phyloP scores from a whole-genome alignment of 2,888 invertebrate genomes.

The Cremastobaeus sp. region DNA sequence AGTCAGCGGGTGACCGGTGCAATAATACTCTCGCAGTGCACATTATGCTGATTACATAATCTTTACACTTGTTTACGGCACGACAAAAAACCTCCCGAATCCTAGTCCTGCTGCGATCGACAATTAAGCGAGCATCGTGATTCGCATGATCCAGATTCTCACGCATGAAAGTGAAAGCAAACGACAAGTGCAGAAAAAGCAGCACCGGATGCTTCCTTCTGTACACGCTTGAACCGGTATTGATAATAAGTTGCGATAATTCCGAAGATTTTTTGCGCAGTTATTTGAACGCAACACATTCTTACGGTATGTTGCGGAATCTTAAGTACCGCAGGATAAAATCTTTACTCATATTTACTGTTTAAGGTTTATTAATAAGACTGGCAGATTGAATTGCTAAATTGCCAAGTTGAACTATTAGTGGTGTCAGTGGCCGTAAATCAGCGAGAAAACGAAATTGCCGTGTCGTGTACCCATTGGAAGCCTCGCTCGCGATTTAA shows the following conservation, averaged over 20 bases:
- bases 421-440: too few species aligned
- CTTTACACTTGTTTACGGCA: not conserved
- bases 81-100: conserved; percentile 1
- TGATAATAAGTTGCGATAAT: conserved; percentile 11
- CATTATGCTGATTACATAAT: conserved; percentile 42
- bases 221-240: conserved; percentile 3
- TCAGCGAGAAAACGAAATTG: conserved; percentile 1
- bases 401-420: too few species aligned
- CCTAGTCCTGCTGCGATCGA: not conserved
- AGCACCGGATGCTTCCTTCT: conserved; percentile 8
- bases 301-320: too few species aligned
- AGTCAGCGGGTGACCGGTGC: conserved; percentile 72
- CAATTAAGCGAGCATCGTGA: not conserved
- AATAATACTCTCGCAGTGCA: conserved; percentile 65
- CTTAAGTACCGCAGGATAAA: too few species aligned
- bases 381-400: too few species aligned
- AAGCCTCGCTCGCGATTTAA: too few species aligned
- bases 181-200: conserved; percentile 6
- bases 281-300: not conserved
- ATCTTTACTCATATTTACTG: too few species aligned
- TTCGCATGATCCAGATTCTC: conserved; percentile 14
- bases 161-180: conserved; percentile 35
- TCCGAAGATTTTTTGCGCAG: not conserved
- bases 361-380: too few species aligned
- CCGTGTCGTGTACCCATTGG: too few species aligned